Conservation (phyloP, 2,888 invertebrate species). For the Mimachlamys varia region DNA sequence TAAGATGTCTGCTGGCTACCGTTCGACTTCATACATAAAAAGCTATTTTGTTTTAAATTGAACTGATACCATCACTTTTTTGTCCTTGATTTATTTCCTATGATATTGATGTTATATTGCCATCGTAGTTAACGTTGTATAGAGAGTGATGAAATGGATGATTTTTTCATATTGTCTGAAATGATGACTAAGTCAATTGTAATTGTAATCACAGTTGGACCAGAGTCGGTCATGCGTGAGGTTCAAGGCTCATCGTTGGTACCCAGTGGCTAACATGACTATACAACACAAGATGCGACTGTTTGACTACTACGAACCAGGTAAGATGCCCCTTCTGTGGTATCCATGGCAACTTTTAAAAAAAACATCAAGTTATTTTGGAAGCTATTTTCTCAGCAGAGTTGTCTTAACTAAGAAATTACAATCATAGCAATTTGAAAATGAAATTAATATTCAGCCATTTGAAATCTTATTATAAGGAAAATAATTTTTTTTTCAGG, state of each 20-base stretch:
- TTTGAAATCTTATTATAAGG: neutral
- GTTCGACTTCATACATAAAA: no score
- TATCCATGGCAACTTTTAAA: neutral
- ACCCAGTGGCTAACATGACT: constrained; percentile 98
- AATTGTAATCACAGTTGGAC: constrained; percentile 87
- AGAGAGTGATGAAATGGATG: no score
- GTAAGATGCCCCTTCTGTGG: constrained; percentile 82
- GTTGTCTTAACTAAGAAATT: no score
- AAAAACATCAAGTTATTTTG: neutral
- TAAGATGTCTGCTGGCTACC: no score
- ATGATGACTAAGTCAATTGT: neutral
- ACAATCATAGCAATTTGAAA: neutral
- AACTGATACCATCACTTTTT: no score
- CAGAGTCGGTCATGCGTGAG: constrained; percentile 91
- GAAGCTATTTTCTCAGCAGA: neutral
- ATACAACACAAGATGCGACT: constrained; percentile 93
- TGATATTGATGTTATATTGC: no score
- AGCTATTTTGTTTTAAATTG: no score
- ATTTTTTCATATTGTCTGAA: neutral
- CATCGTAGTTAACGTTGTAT: no score
- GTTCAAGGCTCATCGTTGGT: constrained; percentile 96
- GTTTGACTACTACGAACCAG: constrained; percentile 98
- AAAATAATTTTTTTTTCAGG: constrained; percentile 60
- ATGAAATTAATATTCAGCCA: neutral
- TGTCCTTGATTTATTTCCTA: no score